Conservation (phyloP, 35 echinoderm and acorn worm species). For the Amphiura filiformis region DNA sequence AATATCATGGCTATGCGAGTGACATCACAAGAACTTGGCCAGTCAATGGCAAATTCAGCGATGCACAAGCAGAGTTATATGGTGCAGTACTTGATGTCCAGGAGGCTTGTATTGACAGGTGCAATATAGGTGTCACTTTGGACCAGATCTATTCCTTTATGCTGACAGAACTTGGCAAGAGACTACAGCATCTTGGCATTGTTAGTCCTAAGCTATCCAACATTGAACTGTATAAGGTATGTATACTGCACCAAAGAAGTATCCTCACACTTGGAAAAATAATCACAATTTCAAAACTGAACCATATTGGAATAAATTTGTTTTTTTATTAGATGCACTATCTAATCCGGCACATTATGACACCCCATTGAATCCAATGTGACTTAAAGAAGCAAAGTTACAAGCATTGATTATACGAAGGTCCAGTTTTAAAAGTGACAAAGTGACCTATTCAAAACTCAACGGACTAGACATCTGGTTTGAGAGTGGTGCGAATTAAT, state of each 20-base stretch:
- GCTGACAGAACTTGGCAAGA: conserved; percentile 60
- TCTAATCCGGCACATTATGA: too few species aligned
- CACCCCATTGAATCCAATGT: too few species aligned
- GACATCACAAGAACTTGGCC: conserved; percentile 99
- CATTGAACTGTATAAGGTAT: conserved; percentile 64
- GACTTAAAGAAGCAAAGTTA: too few species aligned
- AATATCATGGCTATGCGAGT: conserved; percentile 98
- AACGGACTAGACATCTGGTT: too few species aligned
- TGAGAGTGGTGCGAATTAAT: too few species aligned
- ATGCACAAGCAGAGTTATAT: conserved; percentile 73
- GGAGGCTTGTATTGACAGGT: conserved; percentile 82
- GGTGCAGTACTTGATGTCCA: conserved; percentile 74
- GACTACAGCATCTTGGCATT: conserved; percentile 75
- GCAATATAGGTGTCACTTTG: conserved; percentile 59
- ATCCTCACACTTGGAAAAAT: too few species aligned
- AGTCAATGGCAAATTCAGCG: conserved; percentile 74
- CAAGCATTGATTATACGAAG: too few species aligned
- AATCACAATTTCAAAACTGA: too few species aligned
- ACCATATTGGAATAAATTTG: too few species aligned
- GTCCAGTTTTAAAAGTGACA: too few species aligned
- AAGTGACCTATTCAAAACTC: too few species aligned
- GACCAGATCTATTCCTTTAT: conserved; percentile 89
- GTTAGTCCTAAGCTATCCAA: conserved; percentile 38
- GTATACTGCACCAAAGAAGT: not conserved
- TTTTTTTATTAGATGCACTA: too few species aligned